These are phyloP conservation scores for Xiphophorus birchmanni DNA, from an alignment of 2,797 vertebrate genomes.

Conservation along the genomic window DNA sequence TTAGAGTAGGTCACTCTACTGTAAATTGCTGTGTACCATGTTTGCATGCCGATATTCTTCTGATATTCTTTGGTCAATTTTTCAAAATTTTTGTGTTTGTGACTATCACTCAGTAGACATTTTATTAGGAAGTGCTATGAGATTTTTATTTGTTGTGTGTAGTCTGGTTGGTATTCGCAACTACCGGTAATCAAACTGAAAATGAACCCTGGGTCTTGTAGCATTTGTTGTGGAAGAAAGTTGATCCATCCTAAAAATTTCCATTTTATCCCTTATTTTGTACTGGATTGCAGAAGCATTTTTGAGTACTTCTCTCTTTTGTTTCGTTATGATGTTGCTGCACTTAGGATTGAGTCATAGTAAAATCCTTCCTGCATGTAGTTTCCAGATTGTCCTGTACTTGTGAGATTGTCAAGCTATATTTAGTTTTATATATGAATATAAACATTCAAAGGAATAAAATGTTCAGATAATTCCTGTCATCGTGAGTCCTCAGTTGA, in stretches of 20 bases:
- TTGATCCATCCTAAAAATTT: not conserved
- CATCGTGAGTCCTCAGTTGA: not conserved
- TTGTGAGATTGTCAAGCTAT: not conserved
- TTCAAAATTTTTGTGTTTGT: not conserved
- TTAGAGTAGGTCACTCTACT: not conserved
- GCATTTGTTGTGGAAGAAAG: not conserved
- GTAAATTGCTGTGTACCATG: not conserved
- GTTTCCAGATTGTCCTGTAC: not conserved
- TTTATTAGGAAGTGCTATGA: not conserved
- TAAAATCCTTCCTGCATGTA: not conserved
- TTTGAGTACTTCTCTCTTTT: not conserved
- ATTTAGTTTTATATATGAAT: not conserved
- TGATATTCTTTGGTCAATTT: not conserved
- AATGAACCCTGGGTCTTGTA: not conserved
- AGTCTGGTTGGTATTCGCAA: not conserved
- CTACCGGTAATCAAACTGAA: not conserved
- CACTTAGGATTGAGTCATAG: not conserved
- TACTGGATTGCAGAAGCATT: not conserved
- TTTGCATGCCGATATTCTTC: not conserved
- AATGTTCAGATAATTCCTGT: not conserved
- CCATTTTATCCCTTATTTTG: not conserved
- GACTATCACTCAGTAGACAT: not conserved
- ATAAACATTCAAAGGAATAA: not conserved
- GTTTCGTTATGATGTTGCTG: not conserved
- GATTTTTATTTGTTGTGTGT: not conserved